These are phyloP conservation scores for Caenorhabditis remanei DNA, from an alignment of 1,140 invertebrate genomes.

Conservation along the genomic window DNA sequence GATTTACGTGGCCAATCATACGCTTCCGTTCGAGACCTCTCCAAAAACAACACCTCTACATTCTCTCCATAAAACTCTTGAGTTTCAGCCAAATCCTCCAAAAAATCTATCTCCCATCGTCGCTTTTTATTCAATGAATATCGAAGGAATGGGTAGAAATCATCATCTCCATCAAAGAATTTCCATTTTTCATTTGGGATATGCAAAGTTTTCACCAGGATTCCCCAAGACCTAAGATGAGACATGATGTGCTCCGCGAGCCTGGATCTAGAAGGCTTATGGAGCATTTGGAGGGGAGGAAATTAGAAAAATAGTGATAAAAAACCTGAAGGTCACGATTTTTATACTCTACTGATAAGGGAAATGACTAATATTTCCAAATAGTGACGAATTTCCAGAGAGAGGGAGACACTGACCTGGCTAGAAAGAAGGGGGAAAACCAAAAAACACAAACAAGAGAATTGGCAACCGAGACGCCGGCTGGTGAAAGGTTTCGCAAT, in stretches of 20 bases:
- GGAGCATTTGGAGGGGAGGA: not conserved
- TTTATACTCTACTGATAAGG: no score
- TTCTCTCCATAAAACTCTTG: conserved; percentile 5
- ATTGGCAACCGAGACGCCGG: not conserved
- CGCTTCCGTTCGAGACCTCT: not conserved
- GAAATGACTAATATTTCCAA: no score
- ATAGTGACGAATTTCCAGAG: no score
- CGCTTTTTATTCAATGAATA: conserved; percentile 12
- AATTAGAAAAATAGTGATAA: not conserved
- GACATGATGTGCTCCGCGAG: conserved; percentile 19
- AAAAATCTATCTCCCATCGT: conserved; percentile 4
- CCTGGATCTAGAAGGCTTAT: not conserved
- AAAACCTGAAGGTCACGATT: no score
- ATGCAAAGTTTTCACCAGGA: not conserved
- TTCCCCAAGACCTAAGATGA: not conserved
- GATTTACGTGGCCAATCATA: not conserved
- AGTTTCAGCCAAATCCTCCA: not conserved
- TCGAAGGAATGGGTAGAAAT: not conserved
- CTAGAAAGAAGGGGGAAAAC: not conserved
- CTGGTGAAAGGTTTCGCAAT: conserved; percentile 11
- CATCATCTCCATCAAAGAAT: not conserved
- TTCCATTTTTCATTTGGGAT: not conserved
- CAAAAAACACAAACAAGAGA: not conserved
- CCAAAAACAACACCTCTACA: not conserved
- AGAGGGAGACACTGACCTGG: not conserved